Percentiles rank a stretch among this genome's conserved stretches.
These are phyloP conservation scores for Centruroides vittatus DNA, from an alignment of 1,140 invertebrate species.

Conservation along the genomic window DNA sequence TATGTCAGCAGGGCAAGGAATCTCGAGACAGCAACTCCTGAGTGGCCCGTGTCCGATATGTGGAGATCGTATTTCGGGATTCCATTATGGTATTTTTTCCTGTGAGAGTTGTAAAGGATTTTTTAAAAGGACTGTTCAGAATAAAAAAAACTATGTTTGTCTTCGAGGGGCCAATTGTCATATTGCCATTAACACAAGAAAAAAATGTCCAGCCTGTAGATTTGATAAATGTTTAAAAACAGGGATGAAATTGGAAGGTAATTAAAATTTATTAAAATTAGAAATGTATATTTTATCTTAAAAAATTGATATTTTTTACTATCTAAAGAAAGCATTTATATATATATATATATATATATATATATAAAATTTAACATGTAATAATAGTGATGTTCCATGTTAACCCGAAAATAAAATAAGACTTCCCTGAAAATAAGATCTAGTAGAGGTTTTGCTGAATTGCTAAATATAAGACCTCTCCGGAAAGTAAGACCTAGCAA, in stretches of 20 bases:
- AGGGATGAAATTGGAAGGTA: constrained; percentile 93
- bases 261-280: constrained; percentile 2
- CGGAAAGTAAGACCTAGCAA: too few relatives aligned
- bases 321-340: too few relatives aligned
- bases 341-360: too few relatives aligned
- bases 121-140: constrained; percentile 95
- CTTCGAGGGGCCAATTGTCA: constrained; percentile 77
- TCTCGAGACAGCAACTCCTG: constrained; percentile 19
- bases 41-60: constrained; percentile 82
- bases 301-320: too few relatives aligned
- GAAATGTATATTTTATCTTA: too few relatives aligned
- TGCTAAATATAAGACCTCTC: too few relatives aligned
- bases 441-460: too few relatives aligned
- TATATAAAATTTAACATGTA: too few relatives aligned
- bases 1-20: constrained; percentile 11
- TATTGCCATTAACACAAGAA: constrained; percentile 75
- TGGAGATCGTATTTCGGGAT: constrained; percentile 86
- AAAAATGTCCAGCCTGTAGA: constrained; percentile 93
- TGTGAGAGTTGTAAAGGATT: constrained; percentile 97
- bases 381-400: too few relatives aligned
- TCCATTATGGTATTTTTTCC: constrained; percentile 92
- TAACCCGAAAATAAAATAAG: too few relatives aligned
- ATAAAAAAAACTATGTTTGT: constrained; percentile 92
- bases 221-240: constrained; percentile 90
- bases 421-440: too few relatives aligned